These are phyloP conservation scores for Lepidurus couesii DNA, from an alignment of 1,140 invertebrate species.

Conservation along the genomic window DNA sequence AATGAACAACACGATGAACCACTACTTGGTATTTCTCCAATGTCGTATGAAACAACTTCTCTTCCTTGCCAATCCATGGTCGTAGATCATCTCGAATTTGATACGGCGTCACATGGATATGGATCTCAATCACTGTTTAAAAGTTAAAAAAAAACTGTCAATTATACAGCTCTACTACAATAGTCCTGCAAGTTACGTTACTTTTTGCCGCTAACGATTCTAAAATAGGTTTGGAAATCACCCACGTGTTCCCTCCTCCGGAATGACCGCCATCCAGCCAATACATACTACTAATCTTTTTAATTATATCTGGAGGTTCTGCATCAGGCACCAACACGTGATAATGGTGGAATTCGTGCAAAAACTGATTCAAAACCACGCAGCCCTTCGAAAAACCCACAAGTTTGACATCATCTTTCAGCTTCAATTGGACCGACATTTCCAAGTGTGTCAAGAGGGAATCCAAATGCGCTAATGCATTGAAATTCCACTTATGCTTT, in stretches of 20 bases:
- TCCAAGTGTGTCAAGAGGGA: conserved; percentile 43
- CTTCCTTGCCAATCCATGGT: conserved; percentile 75
- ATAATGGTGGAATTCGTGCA: conserved; percentile 70
- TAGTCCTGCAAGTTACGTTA: conserved; percentile 38
- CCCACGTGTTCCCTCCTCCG: conserved; percentile 75
- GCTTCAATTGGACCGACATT: conserved; percentile 9
- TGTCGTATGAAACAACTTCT: conserved; percentile 63
- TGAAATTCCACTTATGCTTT: conserved; percentile 60
- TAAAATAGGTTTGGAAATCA: conserved; percentile 63
- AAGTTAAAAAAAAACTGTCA: conserved; percentile 17
- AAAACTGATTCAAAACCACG: conserved; percentile 81
- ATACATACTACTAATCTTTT: conserved; percentile 57
- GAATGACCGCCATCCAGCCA: conserved; percentile 84
- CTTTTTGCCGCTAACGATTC: conserved; percentile 61
- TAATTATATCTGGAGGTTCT: conserved; percentile 38
- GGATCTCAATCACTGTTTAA: conserved; percentile 56
- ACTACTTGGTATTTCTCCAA: conserved; percentile 58
- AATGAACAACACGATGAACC: conserved; percentile 58
- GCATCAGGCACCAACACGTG: conserved; percentile 46
- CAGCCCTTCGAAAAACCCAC: conserved; percentile 89
- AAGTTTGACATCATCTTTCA: conserved; percentile 50
- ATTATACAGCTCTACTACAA: not conserved
- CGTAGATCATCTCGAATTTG: conserved; percentile 66
- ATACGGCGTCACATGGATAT: conserved; percentile 76
- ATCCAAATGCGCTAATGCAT: conserved; percentile 63